Conservation (phyloP, 2,797 vertebrate genomes). For the Onychomys leucogaster region DNA sequence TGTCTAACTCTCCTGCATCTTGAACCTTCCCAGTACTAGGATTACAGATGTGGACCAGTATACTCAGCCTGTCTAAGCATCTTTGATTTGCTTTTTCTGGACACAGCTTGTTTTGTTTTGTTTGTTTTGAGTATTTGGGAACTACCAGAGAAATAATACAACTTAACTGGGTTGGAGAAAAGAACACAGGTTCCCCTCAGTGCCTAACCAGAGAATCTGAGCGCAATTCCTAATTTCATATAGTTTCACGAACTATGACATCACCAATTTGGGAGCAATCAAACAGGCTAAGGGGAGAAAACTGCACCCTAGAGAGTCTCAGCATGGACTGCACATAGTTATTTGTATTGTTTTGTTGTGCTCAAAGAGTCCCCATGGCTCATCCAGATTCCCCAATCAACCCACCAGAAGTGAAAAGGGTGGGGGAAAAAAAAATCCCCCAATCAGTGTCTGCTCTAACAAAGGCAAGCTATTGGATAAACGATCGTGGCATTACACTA, state of each 20-base stretch:
- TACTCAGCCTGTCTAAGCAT: neutral
- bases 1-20: neutral
- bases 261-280: slow-evolving; percentile 81
- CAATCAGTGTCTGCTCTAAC: slow-evolving; percentile 69
- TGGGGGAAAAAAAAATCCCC: slow-evolving; percentile 37
- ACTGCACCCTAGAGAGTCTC: slow-evolving; percentile 63
- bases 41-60: neutral
- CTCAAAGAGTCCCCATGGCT: slow-evolving; percentile 65
- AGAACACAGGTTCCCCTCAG: slow-evolving; percentile 67
- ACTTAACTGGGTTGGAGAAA: slow-evolving; percentile 26
- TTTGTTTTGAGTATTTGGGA: slow-evolving; percentile 7
- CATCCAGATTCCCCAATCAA: slow-evolving; percentile 62
- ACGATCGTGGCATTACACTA: slow-evolving; percentile 68
- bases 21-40: neutral
- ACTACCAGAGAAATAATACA: neutral
- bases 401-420: slow-evolving; percentile 64
- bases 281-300: slow-evolving; percentile 70
- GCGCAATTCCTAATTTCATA: slow-evolving; percentile 77
- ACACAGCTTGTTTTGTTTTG: slow-evolving; percentile 1
- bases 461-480: slow-evolving; percentile 67
- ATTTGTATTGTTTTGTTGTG: slow-evolving; percentile 66
- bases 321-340: slow-evolving; percentile 22
- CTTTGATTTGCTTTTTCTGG: slow-evolving; percentile 45
- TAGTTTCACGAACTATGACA: slow-evolving; percentile 84
- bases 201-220: slow-evolving; percentile 68